A percentile compares a stretch with the other conserved stretches of the same genome.
phyloP scores from a whole-genome alignment of 2,113 vertebrate species.

The Pantherophis guttatus region DNA sequence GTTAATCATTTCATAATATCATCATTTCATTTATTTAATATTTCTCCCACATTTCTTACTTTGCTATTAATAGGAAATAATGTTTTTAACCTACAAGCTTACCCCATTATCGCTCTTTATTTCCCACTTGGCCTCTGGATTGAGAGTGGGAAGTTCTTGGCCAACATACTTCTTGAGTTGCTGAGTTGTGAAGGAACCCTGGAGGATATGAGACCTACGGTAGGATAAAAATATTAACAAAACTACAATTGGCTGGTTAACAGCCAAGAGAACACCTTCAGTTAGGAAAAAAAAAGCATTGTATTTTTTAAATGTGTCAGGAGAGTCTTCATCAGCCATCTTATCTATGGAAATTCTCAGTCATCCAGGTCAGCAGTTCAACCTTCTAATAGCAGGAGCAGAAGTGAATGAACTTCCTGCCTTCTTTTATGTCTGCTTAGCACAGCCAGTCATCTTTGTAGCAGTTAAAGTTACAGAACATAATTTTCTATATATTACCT shows the following conservation, averaged over 20 bases:
- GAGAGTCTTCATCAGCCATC: neutral
- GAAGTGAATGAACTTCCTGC: no score
- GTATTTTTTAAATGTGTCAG: neutral
- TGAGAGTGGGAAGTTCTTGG: constrained; percentile 73
- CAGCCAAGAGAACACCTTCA: constrained; percentile 6
- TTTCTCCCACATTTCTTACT: no score
- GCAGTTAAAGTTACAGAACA: no score
- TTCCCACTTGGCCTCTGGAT: constrained; percentile 74
- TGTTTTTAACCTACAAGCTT: constrained; percentile 18
- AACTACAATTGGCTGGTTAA: neutral
- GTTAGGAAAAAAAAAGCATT: neutral
- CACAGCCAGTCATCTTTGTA: no score
- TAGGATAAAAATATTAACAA: constrained; percentile 18
- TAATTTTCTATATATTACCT: no score
- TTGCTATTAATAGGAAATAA: neutral
- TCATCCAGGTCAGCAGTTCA: neutral
- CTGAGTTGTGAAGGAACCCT: constrained; percentile 74
- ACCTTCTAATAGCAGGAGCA: no score
- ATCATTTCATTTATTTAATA: no score
- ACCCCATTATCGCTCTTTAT: constrained; percentile 76
- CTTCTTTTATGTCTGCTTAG: no score
- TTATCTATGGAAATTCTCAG: neutral
- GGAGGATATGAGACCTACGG: constrained; percentile 83
- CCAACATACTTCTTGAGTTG: constrained; percentile 71
- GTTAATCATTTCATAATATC: no score